Base-by-base conservation (phyloP, 2,797 vertebrate genomes). In the Pipistrellus pygmaeus region DNA sequence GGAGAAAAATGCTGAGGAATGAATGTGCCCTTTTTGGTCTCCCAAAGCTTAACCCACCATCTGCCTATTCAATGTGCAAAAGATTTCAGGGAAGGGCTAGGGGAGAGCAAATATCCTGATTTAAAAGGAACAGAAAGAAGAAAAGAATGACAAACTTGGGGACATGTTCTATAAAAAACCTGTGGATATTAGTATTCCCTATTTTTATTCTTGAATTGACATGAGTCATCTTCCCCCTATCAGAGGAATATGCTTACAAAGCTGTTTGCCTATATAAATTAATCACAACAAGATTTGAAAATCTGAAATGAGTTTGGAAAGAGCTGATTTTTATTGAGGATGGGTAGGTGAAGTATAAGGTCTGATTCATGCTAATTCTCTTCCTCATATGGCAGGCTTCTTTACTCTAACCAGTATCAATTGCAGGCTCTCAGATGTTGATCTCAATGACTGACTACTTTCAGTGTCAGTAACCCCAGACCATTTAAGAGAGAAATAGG, bases 161-260 rank as follows among this genome's bases (percentile, higher is more conserved):
- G 53, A 93, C 10, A 92, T 20, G 1, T 62, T 95, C 72, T 96
- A 78, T 93, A 96, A 96, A 96, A 96, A 62, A 18, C 85, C 77
- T 90, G 18, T 86, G 68, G 30, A 71, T 97, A 96, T 94, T 89
- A 96, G 68, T 76, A 7, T 25, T 93, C 77, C 38, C 72, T 95
- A 85, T 90, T 93, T 94, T 97, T 95, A 92, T 88, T 91, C 82
- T 90, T 96, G n/a, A 95, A 96, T 51, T 83, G 88, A 85, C 68
- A 85, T 97, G 92, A 95, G 72, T 96, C 93, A 95, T 72, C 93
- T 80, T 93, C 72, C 46, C 23, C 82, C 68, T 62, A 95, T 44
- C 57, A 96, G 51, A 92, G 30, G 55, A 95, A 92, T 88, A 96
- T 21, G 55, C 41, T 84, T 81, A 48, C 32, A 93, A 95, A 84